phyloP scores from a whole-genome alignment of 2,797 vertebrate genomes.

The Sciaenops ocellatus region DNA sequence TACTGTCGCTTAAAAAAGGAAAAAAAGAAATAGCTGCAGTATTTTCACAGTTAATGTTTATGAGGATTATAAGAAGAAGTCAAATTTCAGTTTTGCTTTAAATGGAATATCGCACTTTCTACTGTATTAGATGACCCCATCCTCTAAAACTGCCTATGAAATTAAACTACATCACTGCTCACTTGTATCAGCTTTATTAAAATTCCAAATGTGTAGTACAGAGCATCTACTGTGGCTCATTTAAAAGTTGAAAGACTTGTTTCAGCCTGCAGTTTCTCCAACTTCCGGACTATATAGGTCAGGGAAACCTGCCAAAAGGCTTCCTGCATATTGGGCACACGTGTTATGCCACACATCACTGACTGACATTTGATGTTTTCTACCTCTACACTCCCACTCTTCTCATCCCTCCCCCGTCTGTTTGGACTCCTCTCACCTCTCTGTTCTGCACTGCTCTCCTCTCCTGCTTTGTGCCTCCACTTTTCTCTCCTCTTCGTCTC shows the following conservation, averaged over 20 bases:
- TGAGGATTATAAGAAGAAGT: background rate
- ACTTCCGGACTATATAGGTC: slow-evolving; percentile 80
- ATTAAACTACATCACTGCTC: slow-evolving; percentile 34
- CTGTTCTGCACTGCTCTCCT: slow-evolving; percentile 49
- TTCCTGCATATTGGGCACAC: slow-evolving; percentile 81
- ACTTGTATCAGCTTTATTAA: slow-evolving; percentile 70
- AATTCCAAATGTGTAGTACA: slow-evolving; percentile 75
- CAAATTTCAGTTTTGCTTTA: background rate
- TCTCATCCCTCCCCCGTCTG: slow-evolving; percentile 56
- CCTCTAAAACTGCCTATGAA: slow-evolving; percentile 24
- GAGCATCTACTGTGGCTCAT: slow-evolving; percentile 74
- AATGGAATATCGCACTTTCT: slow-evolving; percentile 25
- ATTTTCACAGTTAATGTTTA: background rate
- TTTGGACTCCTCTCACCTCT: slow-evolving; percentile 65
- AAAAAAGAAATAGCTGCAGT: background rate
- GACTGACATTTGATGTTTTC: slow-evolving; percentile 79
- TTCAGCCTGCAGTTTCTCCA: slow-evolving; percentile 74
- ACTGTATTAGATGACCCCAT: background rate
- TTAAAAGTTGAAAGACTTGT: slow-evolving; percentile 81
- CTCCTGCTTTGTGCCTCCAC: slow-evolving; percentile 38
- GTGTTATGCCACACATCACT: slow-evolving; percentile 77
- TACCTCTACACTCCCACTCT: slow-evolving; percentile 68
- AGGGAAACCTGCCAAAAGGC: slow-evolving; percentile 79
- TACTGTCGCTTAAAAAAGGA: background rate
- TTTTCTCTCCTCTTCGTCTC: slow-evolving; percentile 56